Evolutionary conservation across 2,888 invertebrate genomes (phyloP).

Genomic region (Seira sanloemensis): DNA sequence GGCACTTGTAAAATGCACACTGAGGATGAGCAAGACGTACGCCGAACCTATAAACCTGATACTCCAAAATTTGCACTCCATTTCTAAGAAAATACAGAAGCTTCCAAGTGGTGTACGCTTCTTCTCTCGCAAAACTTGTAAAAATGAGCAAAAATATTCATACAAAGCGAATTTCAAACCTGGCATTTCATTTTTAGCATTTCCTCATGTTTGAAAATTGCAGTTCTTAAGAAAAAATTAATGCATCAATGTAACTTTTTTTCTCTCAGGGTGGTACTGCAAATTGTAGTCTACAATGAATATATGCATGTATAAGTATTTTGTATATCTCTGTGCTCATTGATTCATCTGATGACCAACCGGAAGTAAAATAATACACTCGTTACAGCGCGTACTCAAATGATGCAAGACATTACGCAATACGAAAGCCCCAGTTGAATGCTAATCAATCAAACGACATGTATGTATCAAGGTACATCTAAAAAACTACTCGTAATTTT

Average conservation of each 20-base stretch:
- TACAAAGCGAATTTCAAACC: neutral
- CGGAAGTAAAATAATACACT: constrained; percentile 5
- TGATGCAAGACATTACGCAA: constrained; percentile 11
- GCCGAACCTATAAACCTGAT: constrained; percentile 43
- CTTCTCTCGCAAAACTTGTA: constrained; percentile 8
- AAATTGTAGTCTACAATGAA: too few relatives aligned
- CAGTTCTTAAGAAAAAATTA: too few relatives aligned
- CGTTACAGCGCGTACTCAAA: neutral
- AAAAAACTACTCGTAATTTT: too few relatives aligned
- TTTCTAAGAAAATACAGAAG: constrained; percentile 14
- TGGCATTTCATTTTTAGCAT: too few relatives aligned
- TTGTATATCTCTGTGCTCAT: neutral
- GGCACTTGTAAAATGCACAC: constrained; percentile 55
- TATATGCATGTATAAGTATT: too few relatives aligned
- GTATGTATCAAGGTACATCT: too few relatives aligned
- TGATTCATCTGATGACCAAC: neutral
- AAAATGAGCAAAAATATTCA: neutral
- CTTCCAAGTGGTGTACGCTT: neutral
- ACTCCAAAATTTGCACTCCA: constrained; percentile 40
- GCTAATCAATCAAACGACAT: constrained; percentile 7
- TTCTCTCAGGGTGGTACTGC: too few relatives aligned
- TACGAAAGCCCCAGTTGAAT: neutral
- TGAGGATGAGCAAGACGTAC: constrained; percentile 45
- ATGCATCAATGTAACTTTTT: too few relatives aligned
- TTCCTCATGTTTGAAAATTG: too few relatives aligned